phyloP scores from a whole-genome alignment of 2,113 vertebrate genomes.

The Gadus macrocephalus region DNA sequence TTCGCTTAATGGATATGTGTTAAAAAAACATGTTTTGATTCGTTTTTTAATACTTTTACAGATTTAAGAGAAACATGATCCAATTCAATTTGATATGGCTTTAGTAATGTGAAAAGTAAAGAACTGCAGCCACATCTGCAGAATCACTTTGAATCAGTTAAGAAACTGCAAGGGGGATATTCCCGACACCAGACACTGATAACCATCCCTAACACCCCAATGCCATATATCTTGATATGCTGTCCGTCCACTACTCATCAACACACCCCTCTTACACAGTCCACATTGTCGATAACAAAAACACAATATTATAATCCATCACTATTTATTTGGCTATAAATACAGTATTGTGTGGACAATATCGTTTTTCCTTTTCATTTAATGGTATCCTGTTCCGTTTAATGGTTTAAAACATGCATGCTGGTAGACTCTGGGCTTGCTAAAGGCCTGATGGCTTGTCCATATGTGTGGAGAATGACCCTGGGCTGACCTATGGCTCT shows the following conservation, averaged over 20 bases:
- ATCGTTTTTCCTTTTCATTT: slow-evolving; percentile 7
- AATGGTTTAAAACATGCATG: slow-evolving; percentile 22
- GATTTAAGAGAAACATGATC: neutral
- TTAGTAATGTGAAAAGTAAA: neutral
- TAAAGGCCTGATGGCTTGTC: slow-evolving; percentile 58
- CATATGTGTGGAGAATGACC: slow-evolving; percentile 60
- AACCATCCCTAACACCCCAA: slow-evolving; percentile 46
- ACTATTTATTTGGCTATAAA: too few relatives aligned
- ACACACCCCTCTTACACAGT: neutral
- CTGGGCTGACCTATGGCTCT: too few relatives aligned
- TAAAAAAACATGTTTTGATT: too few relatives aligned
- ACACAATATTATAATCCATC: too few relatives aligned
- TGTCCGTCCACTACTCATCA: slow-evolving; percentile 11
- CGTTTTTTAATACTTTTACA: too few relatives aligned
- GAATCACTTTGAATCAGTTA: slow-evolving; percentile 69
- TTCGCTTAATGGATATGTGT: too few relatives aligned
- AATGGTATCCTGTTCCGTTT: slow-evolving; percentile 19
- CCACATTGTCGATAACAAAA: neutral
- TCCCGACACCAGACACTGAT: slow-evolving; percentile 47
- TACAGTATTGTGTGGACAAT: too few relatives aligned
- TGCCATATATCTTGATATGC: slow-evolving; percentile 53
- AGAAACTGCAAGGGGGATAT: slow-evolving; percentile 34
- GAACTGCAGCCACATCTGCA: slow-evolving; percentile 50
- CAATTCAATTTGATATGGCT: neutral
- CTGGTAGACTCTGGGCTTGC: slow-evolving; percentile 45